Evolutionary conservation across 2,113 vertebrate genomes (phyloP).

Genomic region (Oryzias javanicus): DNA sequence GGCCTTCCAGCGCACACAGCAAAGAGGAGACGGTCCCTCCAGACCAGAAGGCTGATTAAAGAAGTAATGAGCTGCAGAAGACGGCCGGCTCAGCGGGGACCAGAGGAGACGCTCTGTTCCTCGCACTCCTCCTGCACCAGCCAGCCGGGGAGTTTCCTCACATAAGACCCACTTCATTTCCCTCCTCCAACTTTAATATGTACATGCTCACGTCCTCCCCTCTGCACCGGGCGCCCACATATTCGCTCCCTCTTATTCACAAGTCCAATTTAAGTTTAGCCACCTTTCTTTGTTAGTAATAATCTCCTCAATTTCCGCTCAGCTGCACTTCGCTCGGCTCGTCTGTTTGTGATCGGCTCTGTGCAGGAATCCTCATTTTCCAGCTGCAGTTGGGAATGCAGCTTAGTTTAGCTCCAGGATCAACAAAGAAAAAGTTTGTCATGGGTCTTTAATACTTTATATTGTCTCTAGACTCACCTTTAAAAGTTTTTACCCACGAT

Average conservation of each 20-base stretch:
- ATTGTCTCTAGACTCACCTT: neutral
- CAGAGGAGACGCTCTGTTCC: slow-evolving; percentile 8
- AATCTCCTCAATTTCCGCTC: slow-evolving; percentile 38
- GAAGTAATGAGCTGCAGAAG: slow-evolving; percentile 53
- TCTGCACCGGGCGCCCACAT: slow-evolving; percentile 2
- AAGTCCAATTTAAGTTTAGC: slow-evolving; percentile 47
- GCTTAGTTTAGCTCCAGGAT: neutral
- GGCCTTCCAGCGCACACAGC: slow-evolving; percentile 5
- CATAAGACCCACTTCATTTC: slow-evolving; percentile 32
- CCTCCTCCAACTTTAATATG: slow-evolving; percentile 49
- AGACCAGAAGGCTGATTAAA: slow-evolving; percentile 44
- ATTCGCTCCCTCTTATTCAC: slow-evolving; percentile 17
- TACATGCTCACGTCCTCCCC: slow-evolving; percentile 21
- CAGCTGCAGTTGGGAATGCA: neutral
- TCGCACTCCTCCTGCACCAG: slow-evolving; percentile 18
- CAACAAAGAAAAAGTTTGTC: neutral
- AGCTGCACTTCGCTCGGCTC: neutral
- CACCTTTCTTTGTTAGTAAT: slow-evolving; percentile 29
- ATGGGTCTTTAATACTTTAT: neutral
- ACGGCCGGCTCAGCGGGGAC: slow-evolving; percentile 25
- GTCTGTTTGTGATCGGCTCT: neutral
- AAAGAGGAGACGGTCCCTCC: slow-evolving; percentile 10
- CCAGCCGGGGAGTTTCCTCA: slow-evolving; percentile 18
- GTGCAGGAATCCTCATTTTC: neutral
- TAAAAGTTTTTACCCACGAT: no score